These are phyloP conservation scores for Brevimyrus niger DNA, from an alignment of 2,113 vertebrate species.

Conservation along the genomic window DNA sequence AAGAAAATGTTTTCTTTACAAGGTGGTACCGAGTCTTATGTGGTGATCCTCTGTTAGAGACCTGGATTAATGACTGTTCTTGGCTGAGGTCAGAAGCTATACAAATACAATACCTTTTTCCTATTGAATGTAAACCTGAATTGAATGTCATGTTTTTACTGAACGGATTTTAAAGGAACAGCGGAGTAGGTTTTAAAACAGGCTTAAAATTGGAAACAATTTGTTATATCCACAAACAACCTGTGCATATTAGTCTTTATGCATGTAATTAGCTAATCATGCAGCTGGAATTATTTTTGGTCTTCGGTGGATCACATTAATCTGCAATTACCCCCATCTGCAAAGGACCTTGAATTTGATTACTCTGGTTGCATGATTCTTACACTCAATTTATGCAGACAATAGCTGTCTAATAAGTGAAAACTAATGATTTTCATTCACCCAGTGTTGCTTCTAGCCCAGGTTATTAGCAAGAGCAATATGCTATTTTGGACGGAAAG, in stretches of 20 bases:
- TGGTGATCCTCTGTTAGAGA: neutral
- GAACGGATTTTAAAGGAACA: neutral
- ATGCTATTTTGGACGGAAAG: neutral
- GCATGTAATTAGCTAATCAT: constrained; percentile 4
- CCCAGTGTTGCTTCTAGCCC: neutral
- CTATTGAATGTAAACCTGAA: neutral
- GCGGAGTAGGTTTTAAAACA: neutral
- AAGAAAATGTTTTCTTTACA: neutral
- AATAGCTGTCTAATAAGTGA: constrained; percentile 9
- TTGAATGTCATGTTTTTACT: neutral
- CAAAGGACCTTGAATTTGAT: constrained; percentile 13
- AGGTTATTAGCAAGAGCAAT: neutral
- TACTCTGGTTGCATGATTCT: neutral
- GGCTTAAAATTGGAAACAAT: neutral
- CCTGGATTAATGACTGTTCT: neutral
- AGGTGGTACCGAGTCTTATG: neutral
- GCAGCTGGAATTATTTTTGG: constrained; percentile 10
- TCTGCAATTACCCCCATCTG: constrained; percentile 6
- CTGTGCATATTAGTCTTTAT: neutral
- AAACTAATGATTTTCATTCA: constrained; percentile 1
- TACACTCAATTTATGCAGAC: constrained; percentile 4
- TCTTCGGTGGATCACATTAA: constrained; percentile 12
- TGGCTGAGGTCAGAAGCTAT: neutral
- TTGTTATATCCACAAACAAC: neutral
- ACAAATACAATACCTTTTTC: neutral